Conservation (phyloP, 2,888 invertebrate genomes). For the Diadegma fenestrale region DNA sequence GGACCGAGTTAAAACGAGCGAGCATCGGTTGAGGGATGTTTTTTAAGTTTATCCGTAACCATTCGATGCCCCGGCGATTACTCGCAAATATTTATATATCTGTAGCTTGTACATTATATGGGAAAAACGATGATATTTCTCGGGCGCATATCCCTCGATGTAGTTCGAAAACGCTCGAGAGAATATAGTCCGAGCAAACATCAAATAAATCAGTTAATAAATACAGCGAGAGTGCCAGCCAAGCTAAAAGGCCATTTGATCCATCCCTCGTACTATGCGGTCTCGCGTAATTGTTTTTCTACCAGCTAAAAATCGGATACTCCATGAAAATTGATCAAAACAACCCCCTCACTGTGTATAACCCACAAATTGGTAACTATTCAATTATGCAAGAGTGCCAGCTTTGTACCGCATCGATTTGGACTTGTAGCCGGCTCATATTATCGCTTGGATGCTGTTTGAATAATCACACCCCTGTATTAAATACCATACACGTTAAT, state of each 20-base stretch:
- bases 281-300: constrained; percentile 36
- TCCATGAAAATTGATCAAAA: constrained; percentile 56
- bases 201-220: constrained; percentile 82
- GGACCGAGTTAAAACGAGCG: background rate
- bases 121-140: background rate
- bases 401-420: constrained; percentile 10
- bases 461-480: constrained; percentile 24
- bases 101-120: constrained; percentile 21
- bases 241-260: constrained; percentile 78
- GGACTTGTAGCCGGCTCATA: background rate
- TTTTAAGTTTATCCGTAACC: constrained; percentile 31
- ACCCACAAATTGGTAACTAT: constrained; percentile 62
- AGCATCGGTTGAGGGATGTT: constrained; percentile 23
- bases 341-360: constrained; percentile 61
- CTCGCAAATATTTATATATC: background rate
- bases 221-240: constrained; percentile 76
- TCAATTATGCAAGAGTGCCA: constrained; percentile 27
- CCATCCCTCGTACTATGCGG: background rate
- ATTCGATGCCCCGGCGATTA: constrained; percentile 32
- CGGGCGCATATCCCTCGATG: constrained; percentile 12
- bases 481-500: constrained; percentile 15
- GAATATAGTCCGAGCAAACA: constrained; percentile 75
- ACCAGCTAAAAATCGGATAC: constrained; percentile 12
- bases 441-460: background rate
- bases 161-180: constrained; percentile 57